These are phyloP conservation scores for Andrena hattorfiana DNA, from an alignment of 2,888 invertebrate genomes.

Conservation along the genomic window DNA sequence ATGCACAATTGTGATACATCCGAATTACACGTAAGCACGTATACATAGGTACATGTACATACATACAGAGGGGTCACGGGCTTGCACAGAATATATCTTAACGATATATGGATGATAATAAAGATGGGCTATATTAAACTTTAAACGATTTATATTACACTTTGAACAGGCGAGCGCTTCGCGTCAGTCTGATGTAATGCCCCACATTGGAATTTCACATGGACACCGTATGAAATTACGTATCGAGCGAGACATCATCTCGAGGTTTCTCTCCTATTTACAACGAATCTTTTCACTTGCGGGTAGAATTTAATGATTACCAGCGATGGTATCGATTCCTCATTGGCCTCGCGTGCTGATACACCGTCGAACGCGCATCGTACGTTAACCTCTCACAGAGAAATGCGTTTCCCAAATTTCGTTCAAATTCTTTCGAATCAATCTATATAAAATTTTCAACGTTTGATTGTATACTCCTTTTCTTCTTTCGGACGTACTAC, in stretches of 20 bases:
- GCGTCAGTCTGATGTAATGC: constrained; percentile 74
- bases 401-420: too few species aligned
- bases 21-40: constrained; percentile 65
- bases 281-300: constrained; percentile 46
- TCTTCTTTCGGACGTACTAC: too few species aligned
- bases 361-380: too few species aligned
- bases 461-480: too few species aligned
- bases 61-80: constrained; percentile 53
- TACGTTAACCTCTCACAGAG: too few species aligned
- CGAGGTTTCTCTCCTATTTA: constrained; percentile 55
- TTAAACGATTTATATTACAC: constrained; percentile 79
- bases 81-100: constrained; percentile 62
- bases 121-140: constrained; percentile 63
- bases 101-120: constrained; percentile 61
- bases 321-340: constrained; percentile 9
- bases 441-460: too few species aligned
- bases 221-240: constrained; percentile 27
- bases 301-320: constrained; percentile 48
- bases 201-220: constrained; percentile 46
- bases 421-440: too few species aligned
- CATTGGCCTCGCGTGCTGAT: background rate
- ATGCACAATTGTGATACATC: constrained; percentile 38
- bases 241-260: constrained; percentile 29
- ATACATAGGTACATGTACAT: constrained; percentile 65
- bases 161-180: constrained; percentile 77